Conservation (phyloP, 2,888 invertebrate species). For the Acrobasis suavella region DNA sequence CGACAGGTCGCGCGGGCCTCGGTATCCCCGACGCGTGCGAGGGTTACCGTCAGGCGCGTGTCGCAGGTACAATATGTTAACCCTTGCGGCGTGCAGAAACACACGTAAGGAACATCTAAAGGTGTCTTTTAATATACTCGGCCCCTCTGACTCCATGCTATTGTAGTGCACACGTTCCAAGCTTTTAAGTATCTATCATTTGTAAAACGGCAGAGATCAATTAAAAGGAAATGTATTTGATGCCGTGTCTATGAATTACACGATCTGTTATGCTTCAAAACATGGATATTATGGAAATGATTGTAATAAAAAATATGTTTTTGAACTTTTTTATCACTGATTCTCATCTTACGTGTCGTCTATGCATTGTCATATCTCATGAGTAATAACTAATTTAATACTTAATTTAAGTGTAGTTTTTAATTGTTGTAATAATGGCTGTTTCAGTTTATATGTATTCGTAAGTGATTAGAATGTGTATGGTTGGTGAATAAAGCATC, state of each 20-base stretch:
- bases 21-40: neutral
- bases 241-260: slow-evolving; percentile 16
- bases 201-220: neutral
- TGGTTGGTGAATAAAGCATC: no score
- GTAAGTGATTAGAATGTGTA: no score
- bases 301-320: no score
- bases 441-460: no score
- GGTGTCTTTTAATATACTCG: slow-evolving; percentile 14
- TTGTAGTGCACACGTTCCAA: slow-evolving; percentile 11
- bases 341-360: no score
- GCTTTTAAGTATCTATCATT: neutral
- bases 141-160: slow-evolving; percentile 9
- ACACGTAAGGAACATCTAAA: slow-evolving; percentile 4
- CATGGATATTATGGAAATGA: neutral
- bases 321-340: no score
- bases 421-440: no score
- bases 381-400: no score
- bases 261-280: neutral
- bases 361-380: no score
- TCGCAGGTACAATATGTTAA: slow-evolving; percentile 1
- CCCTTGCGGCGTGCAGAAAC: slow-evolving; percentile 12
- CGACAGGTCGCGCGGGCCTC: slow-evolving; percentile 1
- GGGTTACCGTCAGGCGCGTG: slow-evolving; percentile 13
- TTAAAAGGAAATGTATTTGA: neutral
- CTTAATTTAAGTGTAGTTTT: no score